These are phyloP conservation scores for Pedionomus torquatus DNA, from an alignment of 2,113 vertebrate genomes.

Conservation along the genomic window DNA sequence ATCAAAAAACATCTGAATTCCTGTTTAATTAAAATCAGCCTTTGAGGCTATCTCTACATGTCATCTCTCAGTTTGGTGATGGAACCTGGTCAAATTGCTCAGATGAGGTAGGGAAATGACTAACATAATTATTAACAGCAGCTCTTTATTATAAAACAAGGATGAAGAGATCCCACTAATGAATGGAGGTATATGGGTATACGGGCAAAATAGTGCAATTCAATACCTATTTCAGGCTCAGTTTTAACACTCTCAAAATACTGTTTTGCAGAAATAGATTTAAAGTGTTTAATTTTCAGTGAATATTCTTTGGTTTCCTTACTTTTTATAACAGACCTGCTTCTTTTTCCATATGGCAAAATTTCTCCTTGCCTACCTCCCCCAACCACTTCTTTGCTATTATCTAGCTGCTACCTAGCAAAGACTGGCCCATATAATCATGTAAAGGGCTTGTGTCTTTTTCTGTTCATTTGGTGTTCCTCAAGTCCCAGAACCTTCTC, in stretches of 20 bases:
- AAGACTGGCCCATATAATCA: neutral
- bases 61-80: neutral
- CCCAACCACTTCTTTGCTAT: neutral
- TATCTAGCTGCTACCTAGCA: neutral
- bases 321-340: neutral
- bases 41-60: neutral
- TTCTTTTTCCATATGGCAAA: neutral
- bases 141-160: neutral
- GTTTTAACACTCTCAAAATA: neutral
- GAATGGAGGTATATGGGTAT: neutral
- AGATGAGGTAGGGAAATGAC: neutral
- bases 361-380: neutral
- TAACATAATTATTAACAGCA: neutral
- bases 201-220: neutral
- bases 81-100: neutral
- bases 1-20: neutral
- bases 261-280: neutral
- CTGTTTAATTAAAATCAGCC: neutral
- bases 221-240: neutral
- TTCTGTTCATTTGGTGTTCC: neutral
- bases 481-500: neutral
- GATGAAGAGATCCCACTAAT: neutral
- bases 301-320: neutral
- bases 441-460: neutral
- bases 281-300: neutral